phyloP scores from a whole-genome alignment of 2,888 invertebrate species.

The Hofmannophila pseudospretella region DNA sequence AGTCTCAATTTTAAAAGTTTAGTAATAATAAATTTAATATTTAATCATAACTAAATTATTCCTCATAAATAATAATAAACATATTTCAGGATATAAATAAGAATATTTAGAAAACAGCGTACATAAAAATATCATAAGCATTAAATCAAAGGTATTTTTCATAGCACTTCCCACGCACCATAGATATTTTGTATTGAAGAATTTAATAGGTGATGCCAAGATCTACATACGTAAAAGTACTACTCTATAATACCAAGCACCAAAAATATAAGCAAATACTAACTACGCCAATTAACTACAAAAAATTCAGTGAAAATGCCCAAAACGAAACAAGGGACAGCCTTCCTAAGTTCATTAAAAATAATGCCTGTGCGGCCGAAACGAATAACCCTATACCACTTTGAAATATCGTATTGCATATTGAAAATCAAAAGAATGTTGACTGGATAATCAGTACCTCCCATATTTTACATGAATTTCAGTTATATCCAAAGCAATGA shows the following conservation, averaged over 20 bases:
- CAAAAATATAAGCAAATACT: constrained; percentile 23
- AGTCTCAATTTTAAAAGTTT: constrained; percentile 44
- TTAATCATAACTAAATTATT: background rate
- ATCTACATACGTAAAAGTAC: constrained; percentile 2
- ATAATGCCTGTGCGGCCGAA: background rate
- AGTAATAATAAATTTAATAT: background rate
- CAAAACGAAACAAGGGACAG: background rate
- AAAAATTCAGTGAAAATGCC: constrained; percentile 8
- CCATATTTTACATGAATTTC: background rate
- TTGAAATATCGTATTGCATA: constrained; percentile 29
- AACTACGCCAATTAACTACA: constrained; percentile 11
- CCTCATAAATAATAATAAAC: constrained; percentile 1
- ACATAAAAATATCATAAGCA: background rate
- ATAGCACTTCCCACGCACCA: constrained; percentile 26
- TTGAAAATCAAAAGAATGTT: constrained; percentile 31
- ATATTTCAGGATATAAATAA: constrained; percentile 1
- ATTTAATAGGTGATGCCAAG: constrained; percentile 12
- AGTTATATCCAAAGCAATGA: too few species aligned
- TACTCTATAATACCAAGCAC: constrained; percentile 41
- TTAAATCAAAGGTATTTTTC: background rate
- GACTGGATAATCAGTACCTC: constrained; percentile 22
- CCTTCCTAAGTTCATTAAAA: background rate
- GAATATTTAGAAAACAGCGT: background rate
- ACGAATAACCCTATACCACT: constrained; percentile 31
- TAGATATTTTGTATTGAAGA: constrained; percentile 14